Conservation (phyloP, 2,797 vertebrate genomes). For the Malurus leucopterus region DNA sequence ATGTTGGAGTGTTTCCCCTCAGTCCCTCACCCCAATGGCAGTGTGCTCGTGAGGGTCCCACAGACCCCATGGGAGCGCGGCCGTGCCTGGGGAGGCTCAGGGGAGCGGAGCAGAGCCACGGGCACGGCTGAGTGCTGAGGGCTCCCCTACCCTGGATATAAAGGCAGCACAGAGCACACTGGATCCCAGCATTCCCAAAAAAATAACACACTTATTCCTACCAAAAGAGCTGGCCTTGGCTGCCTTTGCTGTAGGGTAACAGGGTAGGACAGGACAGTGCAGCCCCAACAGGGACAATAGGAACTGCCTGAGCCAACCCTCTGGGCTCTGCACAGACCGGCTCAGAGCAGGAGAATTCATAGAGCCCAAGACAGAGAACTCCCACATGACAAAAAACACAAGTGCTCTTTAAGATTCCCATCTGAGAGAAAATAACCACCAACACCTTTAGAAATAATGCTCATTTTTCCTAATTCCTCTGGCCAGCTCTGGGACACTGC, state of each 20-base stretch:
- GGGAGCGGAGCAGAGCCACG: not conserved
- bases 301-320: not conserved
- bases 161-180: not conserved
- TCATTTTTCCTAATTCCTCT: not conserved
- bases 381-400: accelerated
- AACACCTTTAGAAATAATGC: not conserved
- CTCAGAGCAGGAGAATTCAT: not conserved
- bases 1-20: too few species aligned
- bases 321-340: accelerated
- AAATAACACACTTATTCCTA: accelerated
- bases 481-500: not conserved
- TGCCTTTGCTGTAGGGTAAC: not conserved
- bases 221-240: not conserved
- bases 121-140: accelerated
- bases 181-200: not conserved
- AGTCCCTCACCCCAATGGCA: too few species aligned
- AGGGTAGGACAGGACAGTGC: accelerated
- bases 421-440: not conserved
- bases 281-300: not conserved
- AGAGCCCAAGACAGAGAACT: not conserved
- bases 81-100: not conserved
- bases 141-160: not conserved
- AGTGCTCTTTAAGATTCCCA: not conserved
- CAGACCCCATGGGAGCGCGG: accelerated
- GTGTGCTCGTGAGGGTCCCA: not conserved